Conservation (phyloP, 2,888 invertebrate species). For the Lycophotia porphyrea region DNA sequence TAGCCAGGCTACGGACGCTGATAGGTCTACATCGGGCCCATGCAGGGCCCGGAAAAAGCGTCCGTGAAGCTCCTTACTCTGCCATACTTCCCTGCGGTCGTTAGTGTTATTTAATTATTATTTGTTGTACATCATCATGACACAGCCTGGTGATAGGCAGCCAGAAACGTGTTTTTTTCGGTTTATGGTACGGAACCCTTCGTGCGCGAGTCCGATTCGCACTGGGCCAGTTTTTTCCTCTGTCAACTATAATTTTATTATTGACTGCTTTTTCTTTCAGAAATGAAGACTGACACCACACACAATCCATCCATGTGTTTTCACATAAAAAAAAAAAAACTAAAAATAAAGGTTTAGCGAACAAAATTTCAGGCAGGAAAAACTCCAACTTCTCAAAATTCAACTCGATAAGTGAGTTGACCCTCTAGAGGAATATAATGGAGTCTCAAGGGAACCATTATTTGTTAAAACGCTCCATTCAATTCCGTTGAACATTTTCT, state of each 20-base stretch:
- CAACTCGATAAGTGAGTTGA: constrained; percentile 59
- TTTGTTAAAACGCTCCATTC: constrained; percentile 38
- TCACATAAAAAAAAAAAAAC: background rate
- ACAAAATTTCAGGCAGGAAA: background rate
- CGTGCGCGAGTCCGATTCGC: too few species aligned
- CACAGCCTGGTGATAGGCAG: too few species aligned
- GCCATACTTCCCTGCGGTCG: too few species aligned
- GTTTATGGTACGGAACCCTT: too few species aligned
- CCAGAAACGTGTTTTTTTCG: too few species aligned
- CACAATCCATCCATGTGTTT: background rate
- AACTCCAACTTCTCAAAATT: constrained; percentile 8
- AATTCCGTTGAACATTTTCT: constrained; percentile 14
- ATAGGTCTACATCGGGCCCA: too few species aligned
- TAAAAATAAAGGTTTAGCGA: background rate
- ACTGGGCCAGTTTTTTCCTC: too few species aligned
- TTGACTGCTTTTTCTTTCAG: background rate
- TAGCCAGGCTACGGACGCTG: too few species aligned
- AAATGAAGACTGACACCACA: background rate
- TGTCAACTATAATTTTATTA: background rate
- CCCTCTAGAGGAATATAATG: constrained; percentile 24
- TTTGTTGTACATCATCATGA: too few species aligned
- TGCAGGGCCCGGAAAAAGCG: too few species aligned
- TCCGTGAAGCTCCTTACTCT: too few species aligned
- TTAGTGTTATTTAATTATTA: too few species aligned
- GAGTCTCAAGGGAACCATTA: constrained; percentile 38